These are phyloP conservation scores for Oegoconia quadripuncta DNA, from an alignment of 2,888 invertebrate species.

Conservation along the genomic window DNA sequence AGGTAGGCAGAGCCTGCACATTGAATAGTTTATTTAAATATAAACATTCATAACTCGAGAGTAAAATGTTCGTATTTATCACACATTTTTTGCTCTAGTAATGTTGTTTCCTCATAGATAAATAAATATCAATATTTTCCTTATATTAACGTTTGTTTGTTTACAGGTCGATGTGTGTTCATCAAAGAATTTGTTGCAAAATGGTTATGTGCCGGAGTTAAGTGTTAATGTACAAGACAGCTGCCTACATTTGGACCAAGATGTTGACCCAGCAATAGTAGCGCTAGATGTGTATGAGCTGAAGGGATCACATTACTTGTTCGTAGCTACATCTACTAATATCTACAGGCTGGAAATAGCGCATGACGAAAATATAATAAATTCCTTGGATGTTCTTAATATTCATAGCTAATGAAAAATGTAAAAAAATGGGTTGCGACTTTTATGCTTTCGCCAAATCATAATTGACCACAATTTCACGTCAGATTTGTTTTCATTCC, in stretches of 20 bases:
- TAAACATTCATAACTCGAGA: too few species aligned
- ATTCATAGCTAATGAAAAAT: background rate
- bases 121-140: too few species aligned
- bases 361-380: background rate
- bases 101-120: too few species aligned
- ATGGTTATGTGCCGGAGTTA: constrained; percentile 15
- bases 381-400: constrained; percentile 1
- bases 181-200: constrained; percentile 12
- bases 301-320: constrained; percentile 27
- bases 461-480: too few species aligned
- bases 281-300: constrained; percentile 32
- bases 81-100: too few species aligned
- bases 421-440: too few species aligned
- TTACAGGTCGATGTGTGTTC: constrained; percentile 31
- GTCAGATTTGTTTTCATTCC: too few species aligned
- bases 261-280: constrained; percentile 19
- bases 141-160: too few species aligned
- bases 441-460: too few species aligned
- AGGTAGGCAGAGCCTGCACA: too few species aligned
- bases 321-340: constrained; percentile 20
- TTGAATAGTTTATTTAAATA: too few species aligned
- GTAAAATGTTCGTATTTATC: too few species aligned
- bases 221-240: constrained; percentile 20
- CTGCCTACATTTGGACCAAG: background rate
- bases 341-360: constrained; percentile 1